These are phyloP conservation scores for Vulpes vulpes DNA, from an alignment of 2,113 vertebrate species.

Conservation along the genomic window DNA sequence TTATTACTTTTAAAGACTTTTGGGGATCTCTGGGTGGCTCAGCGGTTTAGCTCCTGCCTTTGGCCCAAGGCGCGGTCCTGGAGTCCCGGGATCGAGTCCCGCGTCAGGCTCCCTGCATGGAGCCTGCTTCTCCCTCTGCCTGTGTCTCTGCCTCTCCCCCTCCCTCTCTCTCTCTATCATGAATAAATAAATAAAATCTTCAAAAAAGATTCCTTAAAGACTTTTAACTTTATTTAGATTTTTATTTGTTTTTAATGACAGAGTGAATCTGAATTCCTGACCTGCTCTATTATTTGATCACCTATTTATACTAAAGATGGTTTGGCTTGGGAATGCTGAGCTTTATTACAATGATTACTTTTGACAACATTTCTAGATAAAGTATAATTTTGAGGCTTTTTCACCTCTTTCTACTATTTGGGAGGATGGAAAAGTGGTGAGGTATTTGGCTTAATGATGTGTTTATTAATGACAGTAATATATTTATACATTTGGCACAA, in stretches of 20 bases:
- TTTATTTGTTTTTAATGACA: not conserved
- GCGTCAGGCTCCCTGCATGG: too few relatives aligned
- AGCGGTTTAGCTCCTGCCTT: too few relatives aligned
- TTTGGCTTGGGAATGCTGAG: not conserved
- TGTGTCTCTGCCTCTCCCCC: too few relatives aligned
- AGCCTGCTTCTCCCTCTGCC: too few relatives aligned
- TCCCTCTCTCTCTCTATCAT: too few relatives aligned
- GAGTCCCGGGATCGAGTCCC: too few relatives aligned
- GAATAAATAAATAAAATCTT: too few relatives aligned
- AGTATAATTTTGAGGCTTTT: not conserved
- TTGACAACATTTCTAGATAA: not conserved
- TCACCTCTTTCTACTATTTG: not conserved
- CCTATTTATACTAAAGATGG: not conserved
- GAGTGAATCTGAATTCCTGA: not conserved
- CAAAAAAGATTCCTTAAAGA: not conserved
- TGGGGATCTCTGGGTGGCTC: too few relatives aligned
- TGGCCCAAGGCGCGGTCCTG: too few relatives aligned
- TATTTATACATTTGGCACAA: not conserved
- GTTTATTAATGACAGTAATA: not conserved
- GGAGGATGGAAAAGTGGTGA: not conserved
- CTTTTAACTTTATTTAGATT: not conserved
- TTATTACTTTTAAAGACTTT: not conserved
- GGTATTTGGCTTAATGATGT: not conserved
- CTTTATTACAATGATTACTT: constrained; percentile 16
- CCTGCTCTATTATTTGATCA: not conserved